Percentiles rank a stretch among this genome's conserved stretches.
These are phyloP conservation scores for Dinomys branickii DNA, from an alignment of 2,113 vertebrate genomes.

Conservation along the genomic window DNA sequence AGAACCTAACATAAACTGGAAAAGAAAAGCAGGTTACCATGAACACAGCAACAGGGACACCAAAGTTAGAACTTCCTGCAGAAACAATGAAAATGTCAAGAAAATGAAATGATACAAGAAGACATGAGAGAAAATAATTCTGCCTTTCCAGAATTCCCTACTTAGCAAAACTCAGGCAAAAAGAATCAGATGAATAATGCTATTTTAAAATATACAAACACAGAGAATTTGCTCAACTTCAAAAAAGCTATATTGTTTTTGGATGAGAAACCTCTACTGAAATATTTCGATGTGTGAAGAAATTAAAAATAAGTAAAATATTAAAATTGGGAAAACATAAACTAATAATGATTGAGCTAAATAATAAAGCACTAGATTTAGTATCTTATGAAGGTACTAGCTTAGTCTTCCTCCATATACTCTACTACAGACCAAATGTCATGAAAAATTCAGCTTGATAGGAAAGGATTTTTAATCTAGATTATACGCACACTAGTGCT, in stretches of 20 bases:
- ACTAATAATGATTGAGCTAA: not conserved
- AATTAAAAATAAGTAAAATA: not conserved
- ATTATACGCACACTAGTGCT: not conserved
- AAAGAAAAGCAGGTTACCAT: not conserved
- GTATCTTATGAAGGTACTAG: too few species aligned
- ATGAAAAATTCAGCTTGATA: not conserved
- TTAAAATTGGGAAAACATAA: not conserved
- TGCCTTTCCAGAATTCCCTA: not conserved
- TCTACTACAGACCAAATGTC: not conserved
- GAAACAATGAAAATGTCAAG: not conserved
- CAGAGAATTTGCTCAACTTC: not conserved
- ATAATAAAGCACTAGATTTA: not conserved
- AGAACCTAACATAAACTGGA: not conserved
- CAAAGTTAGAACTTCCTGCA: not conserved
- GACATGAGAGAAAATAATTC: not conserved
- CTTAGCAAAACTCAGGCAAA: not conserved
- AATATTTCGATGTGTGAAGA: not conserved
- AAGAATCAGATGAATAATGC: not conserved
- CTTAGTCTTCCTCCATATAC: not conserved
- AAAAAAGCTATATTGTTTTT: not conserved
- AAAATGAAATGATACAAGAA: not conserved
- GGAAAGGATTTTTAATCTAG: not conserved
- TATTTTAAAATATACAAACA: not conserved
- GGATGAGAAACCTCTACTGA: not conserved
- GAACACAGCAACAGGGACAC: not conserved